phyloP scores from a whole-genome alignment of 2,888 invertebrate species.

The Cordylochernes scorpioides region DNA sequence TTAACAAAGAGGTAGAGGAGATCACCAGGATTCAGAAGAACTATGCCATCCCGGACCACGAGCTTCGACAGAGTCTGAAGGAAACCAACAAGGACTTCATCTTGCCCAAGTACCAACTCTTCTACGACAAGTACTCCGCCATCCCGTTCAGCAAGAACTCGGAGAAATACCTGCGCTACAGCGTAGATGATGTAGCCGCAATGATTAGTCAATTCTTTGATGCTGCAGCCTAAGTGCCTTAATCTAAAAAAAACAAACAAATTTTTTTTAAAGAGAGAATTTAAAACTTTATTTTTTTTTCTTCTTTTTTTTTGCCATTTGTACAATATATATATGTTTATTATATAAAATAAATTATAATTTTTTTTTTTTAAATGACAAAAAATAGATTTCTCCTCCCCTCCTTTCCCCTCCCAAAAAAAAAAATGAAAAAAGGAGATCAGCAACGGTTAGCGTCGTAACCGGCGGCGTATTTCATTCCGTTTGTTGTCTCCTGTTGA shows the following conservation, averaged over 20 bases:
- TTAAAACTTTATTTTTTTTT: conserved; percentile 1
- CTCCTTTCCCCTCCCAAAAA: too few relatives aligned
- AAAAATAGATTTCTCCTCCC: too few relatives aligned
- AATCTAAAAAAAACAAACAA: conserved; percentile 8
- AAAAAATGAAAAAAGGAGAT: too few relatives aligned
- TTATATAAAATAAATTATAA: too few relatives aligned
- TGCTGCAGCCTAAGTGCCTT: conserved; percentile 40
- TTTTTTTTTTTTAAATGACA: too few relatives aligned
- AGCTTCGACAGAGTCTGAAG: conserved; percentile 59
- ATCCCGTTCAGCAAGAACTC: conserved; percentile 71
- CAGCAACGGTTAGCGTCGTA: too few relatives aligned
- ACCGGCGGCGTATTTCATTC: too few relatives aligned
- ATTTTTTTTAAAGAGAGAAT: too few relatives aligned
- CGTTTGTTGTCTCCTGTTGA: too few relatives aligned
- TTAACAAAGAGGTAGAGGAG: conserved; percentile 87
- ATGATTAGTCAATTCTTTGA: conserved; percentile 76
- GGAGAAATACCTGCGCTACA: conserved; percentile 73
- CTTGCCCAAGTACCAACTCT: conserved; percentile 50
- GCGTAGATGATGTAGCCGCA: conserved; percentile 51
- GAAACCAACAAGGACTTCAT: conserved; percentile 66
- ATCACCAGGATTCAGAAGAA: conserved; percentile 52
- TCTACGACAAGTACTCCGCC: conserved; percentile 46
- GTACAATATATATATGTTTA: background rate
- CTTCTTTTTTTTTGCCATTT: background rate
- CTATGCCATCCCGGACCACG: conserved; percentile 76